Evolutionary conservation across 2,888 invertebrate genomes (phyloP).

Genomic region (Ormyrus pomaceus): DNA sequence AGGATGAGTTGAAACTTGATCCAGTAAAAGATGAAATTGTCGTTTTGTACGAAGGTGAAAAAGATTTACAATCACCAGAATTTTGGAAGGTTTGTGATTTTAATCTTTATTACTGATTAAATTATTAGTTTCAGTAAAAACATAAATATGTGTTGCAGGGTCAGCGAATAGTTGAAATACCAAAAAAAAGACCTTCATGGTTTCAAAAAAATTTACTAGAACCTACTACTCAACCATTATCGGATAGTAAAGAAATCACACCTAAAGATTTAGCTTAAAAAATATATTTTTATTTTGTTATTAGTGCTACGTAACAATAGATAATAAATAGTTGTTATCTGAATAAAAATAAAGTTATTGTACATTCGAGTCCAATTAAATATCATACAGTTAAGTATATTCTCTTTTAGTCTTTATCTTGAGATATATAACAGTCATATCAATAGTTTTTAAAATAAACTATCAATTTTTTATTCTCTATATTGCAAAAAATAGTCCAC

Average conservation of each 20-base stretch:
- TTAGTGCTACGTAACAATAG: conserved; percentile 34
- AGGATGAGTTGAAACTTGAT: conserved; percentile 81
- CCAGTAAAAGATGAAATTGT: conserved; percentile 91
- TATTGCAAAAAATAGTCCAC: background rate
- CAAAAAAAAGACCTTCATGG: conserved; percentile 91
- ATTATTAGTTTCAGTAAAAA: background rate
- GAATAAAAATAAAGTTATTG: too few species aligned
- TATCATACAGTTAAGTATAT: too few species aligned
- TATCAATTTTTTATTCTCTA: background rate
- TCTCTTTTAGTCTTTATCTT: too few species aligned
- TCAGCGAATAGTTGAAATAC: conserved; percentile 90
- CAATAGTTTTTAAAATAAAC: too few species aligned
- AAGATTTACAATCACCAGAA: conserved; percentile 76
- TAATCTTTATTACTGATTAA: background rate
- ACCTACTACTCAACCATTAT: conserved; percentile 84
- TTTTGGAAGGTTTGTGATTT: conserved; percentile 72
- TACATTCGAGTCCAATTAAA: too few species aligned
- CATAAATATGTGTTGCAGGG: conserved; percentile 68
- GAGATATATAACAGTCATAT: too few species aligned
- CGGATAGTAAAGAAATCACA: conserved; percentile 82
- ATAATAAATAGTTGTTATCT: conserved; percentile 42
- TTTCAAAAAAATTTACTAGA: conserved; percentile 91
- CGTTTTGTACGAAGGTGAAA: conserved; percentile 91
- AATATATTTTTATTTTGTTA: conserved; percentile 27
- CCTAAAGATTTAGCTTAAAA: conserved; percentile 81